phyloP scores from a whole-genome alignment of 2,888 invertebrate species.

The Himalopsyche tibetana region DNA sequence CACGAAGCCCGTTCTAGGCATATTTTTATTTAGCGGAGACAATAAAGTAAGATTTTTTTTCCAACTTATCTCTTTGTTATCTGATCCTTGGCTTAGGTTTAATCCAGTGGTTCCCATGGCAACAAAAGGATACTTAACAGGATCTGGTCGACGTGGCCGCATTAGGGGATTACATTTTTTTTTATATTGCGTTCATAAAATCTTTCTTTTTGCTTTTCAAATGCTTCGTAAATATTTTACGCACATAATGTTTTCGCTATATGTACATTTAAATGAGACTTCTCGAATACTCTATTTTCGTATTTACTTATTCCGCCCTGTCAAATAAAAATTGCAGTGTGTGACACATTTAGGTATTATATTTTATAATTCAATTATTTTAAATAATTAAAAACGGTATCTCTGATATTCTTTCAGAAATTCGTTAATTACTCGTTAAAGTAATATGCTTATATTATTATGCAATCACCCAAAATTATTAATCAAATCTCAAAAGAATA shows the following conservation, averaged over 20 bases:
- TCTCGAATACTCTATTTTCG: too few relatives aligned
- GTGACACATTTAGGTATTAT: too few relatives aligned
- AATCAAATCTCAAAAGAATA: too few relatives aligned
- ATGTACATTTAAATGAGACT: too few relatives aligned
- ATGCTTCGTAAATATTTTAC: background rate
- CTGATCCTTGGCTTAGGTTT: constrained; percentile 29
- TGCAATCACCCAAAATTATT: too few relatives aligned
- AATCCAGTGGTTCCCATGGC: constrained; percentile 49
- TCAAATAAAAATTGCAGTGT: too few relatives aligned
- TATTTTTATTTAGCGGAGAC: constrained; percentile 34
- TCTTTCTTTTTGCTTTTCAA: background rate
- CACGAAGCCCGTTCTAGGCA: constrained; percentile 16
- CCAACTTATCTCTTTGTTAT: constrained; percentile 47
- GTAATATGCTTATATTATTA: too few relatives aligned
- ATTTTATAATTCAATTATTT: too few relatives aligned
- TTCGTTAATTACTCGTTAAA: too few relatives aligned
- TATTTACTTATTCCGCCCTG: too few relatives aligned
- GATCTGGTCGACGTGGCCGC: background rate
- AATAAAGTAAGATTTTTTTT: constrained; percentile 39
- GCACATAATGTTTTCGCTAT: background rate
- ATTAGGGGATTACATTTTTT: constrained; percentile 1
- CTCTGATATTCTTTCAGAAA: too few relatives aligned
- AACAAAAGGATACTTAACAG: constrained; percentile 49
- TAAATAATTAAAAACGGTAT: too few relatives aligned
- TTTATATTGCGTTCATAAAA: constrained; percentile 10